Evolutionary conservation across 2,888 invertebrate genomes (phyloP).

Genomic region (Leptopterna dolabrata): DNA sequence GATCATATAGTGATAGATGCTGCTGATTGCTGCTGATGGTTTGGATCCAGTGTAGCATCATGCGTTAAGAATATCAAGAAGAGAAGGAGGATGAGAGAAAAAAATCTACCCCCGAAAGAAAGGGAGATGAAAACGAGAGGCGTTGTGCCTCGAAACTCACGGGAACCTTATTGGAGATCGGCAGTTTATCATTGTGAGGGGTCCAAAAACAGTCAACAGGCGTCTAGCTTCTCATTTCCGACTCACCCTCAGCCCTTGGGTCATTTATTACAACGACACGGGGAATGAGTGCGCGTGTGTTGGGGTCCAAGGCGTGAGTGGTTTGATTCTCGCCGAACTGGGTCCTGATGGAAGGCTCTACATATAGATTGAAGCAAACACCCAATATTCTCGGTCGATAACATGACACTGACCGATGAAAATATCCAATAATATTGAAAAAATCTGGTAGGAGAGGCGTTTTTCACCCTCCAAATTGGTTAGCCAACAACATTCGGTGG

Average conservation of each 20-base stretch:
- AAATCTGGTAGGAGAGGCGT: no score
- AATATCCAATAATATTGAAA: no score
- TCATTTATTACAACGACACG: constrained; percentile 17
- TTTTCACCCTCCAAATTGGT: no score
- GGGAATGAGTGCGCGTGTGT: neutral
- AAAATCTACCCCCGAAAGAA: neutral
- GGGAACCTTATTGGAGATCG: constrained; percentile 18
- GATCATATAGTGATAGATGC: no score
- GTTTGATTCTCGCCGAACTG: neutral
- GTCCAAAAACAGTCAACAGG: constrained; percentile 31
- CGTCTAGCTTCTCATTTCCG: constrained; percentile 25
- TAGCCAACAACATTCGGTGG: no score
- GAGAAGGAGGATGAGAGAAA: neutral
- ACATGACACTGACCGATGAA: no score
- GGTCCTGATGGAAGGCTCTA: no score
- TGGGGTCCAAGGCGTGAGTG: neutral
- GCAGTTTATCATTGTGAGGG: constrained; percentile 24
- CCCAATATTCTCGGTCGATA: no score
- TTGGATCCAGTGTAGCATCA: no score
- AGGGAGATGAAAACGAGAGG: neutral
- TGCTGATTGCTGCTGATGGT: no score
- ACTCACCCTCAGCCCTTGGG: neutral
- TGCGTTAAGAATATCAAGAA: no score
- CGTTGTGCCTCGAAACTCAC: neutral
- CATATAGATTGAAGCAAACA: no score